Conservation (phyloP, 2,113 vertebrate genomes). For the Python bivittatus region DNA sequence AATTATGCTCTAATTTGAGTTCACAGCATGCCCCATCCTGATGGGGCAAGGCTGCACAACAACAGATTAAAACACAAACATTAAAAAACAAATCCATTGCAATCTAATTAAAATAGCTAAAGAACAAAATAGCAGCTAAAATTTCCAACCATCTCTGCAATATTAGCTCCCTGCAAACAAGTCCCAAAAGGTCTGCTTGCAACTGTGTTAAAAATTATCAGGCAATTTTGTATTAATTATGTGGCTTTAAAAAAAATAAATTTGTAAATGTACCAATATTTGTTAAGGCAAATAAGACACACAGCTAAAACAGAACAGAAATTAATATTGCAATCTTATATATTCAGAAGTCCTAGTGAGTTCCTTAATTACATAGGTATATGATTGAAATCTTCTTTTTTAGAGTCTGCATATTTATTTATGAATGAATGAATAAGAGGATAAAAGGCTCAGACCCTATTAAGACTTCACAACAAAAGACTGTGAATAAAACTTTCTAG, state of each 20-base stretch:
- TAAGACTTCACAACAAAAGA: not conserved
- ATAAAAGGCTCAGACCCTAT: not conserved
- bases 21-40: not conserved
- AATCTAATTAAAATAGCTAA: not conserved
- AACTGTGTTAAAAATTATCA: not conserved
- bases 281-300: not conserved
- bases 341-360: not conserved
- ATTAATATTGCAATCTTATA: not conserved
- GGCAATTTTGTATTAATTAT: not conserved
- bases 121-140: not conserved
- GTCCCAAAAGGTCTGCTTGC: not conserved
- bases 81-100: not conserved
- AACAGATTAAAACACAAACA: constrained; percentile 1
- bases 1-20: constrained; percentile 7
- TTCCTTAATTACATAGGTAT: not conserved
- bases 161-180: not conserved
- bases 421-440: not conserved
- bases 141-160: not conserved
- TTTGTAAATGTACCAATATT: not conserved
- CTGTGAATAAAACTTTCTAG: not conserved
- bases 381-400: not conserved
- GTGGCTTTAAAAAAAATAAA: not conserved
- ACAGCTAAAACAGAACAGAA: not conserved
- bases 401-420: not conserved
- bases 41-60: not conserved